A percentile compares a stretch with the other conserved stretches of the same genome.
Evolutionary conservation across 2,797 vertebrate genomes (phyloP).

Genomic region (Clarias laeviceps): DNA sequence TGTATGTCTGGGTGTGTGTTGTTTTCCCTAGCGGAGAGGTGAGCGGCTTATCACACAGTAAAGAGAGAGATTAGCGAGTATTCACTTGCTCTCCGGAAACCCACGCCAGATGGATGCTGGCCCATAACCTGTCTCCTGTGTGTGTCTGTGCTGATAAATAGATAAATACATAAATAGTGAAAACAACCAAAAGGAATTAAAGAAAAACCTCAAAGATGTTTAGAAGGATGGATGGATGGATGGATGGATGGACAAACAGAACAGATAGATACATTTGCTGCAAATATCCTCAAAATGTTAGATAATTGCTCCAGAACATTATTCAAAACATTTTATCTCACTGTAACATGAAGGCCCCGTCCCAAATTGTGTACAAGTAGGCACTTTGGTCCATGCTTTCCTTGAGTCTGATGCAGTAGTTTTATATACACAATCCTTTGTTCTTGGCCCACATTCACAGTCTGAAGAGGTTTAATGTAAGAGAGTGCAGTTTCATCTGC

Average conservation of each 20-base stretch:
- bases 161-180: neutral
- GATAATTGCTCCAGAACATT: too few relatives aligned
- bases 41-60: slow-evolving; percentile 57
- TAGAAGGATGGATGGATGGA: neutral
- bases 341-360: neutral
- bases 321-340: neutral
- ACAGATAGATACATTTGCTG: neutral
- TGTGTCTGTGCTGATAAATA: neutral
- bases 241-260: neutral
- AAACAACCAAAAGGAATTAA: neutral
- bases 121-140: slow-evolving; percentile 37
- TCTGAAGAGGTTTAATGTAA: neutral
- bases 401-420: neutral
- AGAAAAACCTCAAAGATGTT: neutral
- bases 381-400: neutral
- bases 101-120: slow-evolving; percentile 50
- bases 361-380: neutral
- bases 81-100: slow-evolving; percentile 45
- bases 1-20: slow-evolving; percentile 36
- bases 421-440: neutral
- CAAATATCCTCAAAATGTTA: too few relatives aligned
- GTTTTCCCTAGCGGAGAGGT: slow-evolving; percentile 52
- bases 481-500: neutral
- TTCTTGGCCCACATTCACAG: neutral
- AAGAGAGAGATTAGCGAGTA: slow-evolving; percentile 57